Evolutionary conservation across 2,113 vertebrate species (phyloP), one percentile per base, ranked within the genome.

Genomic region (Isichthys henryi): DNA sequence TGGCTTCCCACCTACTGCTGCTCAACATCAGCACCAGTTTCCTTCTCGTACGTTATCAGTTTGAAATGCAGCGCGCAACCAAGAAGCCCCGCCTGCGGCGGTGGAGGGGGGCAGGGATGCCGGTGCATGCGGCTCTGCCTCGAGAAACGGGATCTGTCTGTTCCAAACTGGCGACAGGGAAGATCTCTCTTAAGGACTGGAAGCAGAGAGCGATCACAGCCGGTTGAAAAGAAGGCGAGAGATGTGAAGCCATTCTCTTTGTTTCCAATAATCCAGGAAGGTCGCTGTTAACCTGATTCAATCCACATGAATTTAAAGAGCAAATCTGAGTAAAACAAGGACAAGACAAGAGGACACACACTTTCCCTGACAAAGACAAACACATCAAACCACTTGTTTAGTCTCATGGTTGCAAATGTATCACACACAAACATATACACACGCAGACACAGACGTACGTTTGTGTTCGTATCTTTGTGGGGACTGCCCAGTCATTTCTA

Each of bases 31-130:
- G 56, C 31, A n/a, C 19, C 62, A 77, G 27, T 77, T 39, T 74
- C 43, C 70, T 56, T 39, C 35, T 88, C 90, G 21, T 83, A 49
- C n/a, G 52, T 50, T 89, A 88, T 90, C 88, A 56, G 88, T 90
- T 85, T 90, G 35, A 87, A 52, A 50, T 90, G 88, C 21, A 7
- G 27, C 15, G 31, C 11, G 27, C 6, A 31, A 50, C 88, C 86
- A 83, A 88, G 89, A 90, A 35, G 10, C 53, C 46, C 19, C 39
- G 66, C 89, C 56, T 80, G 8, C 52, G 27, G 88, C 66, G 77
- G 48, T n/a, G 31, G 23, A n/a, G 86, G 10, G 5, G 43, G 50
- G 13, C 53, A 46, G 46, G 17, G 46, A 52, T n/a, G 74, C 35
- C n/a, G 7, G 48, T 5, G 17, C 17, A 13, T 35, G 46, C 45